Conservation (phyloP, 1,140 invertebrate genomes). For the Sarcophaga bullata region DNA sequence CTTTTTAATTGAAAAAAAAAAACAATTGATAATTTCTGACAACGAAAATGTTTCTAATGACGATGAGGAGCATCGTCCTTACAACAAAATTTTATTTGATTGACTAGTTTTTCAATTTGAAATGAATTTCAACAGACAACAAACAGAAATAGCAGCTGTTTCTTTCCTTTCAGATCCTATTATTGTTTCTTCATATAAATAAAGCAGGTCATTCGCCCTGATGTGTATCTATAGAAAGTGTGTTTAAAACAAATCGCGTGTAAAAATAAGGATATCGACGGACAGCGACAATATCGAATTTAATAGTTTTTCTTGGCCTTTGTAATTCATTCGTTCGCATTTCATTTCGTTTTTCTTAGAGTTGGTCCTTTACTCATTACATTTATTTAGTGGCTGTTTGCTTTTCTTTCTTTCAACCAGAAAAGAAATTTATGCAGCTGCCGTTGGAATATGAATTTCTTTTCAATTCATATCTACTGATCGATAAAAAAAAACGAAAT, state of each 20-base stretch:
- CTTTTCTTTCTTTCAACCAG: background rate
- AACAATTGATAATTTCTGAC: too few species aligned
- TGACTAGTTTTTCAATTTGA: background rate
- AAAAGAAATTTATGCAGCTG: slow-evolving; percentile 23
- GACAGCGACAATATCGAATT: background rate
- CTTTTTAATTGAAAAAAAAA: too few species aligned
- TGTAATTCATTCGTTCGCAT: background rate
- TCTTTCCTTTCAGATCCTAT: background rate
- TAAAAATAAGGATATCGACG: background rate
- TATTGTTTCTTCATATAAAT: background rate
- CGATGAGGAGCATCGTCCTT: too few species aligned
- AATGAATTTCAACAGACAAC: background rate
- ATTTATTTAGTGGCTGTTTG: background rate
- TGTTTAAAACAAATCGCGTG: background rate
- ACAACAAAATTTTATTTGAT: too few species aligned
- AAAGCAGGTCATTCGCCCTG: slow-evolving; percentile 4
- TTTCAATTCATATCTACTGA: background rate
- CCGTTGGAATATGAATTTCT: slow-evolving; percentile 1
- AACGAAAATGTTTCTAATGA: too few species aligned
- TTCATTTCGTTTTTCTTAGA: background rate
- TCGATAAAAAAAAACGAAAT: background rate
- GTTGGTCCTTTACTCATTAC: slow-evolving; percentile 6
- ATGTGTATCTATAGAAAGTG: background rate
- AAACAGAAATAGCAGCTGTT: background rate
- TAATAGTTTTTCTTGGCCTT: too few species aligned